Base-by-base conservation (phyloP, 2,888 invertebrate genomes). In the Acanthococcus lagerstroemiae region DNA sequence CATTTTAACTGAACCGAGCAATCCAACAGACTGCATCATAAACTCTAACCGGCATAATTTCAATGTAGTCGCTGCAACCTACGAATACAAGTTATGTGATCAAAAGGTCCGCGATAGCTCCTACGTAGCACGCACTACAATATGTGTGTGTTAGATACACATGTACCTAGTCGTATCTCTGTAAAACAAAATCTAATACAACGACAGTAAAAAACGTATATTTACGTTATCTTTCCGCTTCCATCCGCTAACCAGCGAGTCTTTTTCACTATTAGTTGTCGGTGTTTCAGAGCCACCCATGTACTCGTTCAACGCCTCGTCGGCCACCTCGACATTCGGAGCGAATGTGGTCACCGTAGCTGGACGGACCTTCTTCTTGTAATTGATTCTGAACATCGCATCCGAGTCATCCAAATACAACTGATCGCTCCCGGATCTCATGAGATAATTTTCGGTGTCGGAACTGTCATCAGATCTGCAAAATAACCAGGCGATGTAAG, bases 291-390 rank as follows among this genome's bases (percentile, higher is more conserved):
- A n/a, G 12, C 37, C 37, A 37, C 12, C 2, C 12, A 37, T 15
- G n/a, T n/a, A 15, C 71, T 86, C 85, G 73, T 90, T 90, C 55
- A 88, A 80, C 12, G 90, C 90, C 73, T 91, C 91, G n/a, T 86
- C 85, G 0, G 90, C 91, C 37, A 89, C 84, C 73, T 91, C 91
- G 4, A 90, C 55, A 26, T 68, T 68, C 50, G 65, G 58, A 25
- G 50, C 21, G 60, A 61, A 58, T 17, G 21, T 56, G 30, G 65
- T 61, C 17, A 44, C 37, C 24, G 57, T 56, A 37, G 17, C 24
- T 21, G 55, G 24, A 12, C 57, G 56, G 6, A 46, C 48, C 50
- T 66, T 66, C 15, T 48, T 55, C 24, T 48, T 56, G 27, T 50
- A 46, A 50, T 66, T 56, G 46, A 72, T 68, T 55, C 81, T 78